Base-by-base conservation (phyloP, 2,797 vertebrate genomes). In the Forpus xanthops region DNA sequence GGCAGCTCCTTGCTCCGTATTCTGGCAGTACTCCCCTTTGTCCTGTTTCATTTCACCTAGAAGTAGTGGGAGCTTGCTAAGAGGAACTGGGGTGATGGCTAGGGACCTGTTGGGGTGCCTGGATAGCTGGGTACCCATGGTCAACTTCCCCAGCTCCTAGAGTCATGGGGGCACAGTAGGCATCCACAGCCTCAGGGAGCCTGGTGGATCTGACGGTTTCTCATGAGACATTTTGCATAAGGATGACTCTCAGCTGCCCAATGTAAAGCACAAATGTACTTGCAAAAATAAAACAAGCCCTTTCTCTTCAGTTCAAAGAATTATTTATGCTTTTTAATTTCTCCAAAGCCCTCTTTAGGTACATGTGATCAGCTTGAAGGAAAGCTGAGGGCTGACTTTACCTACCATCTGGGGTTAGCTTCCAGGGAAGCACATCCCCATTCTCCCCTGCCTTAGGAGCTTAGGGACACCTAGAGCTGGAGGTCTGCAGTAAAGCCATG, bases 1-100 rank as follows among this genome's bases (percentile, higher is more conserved):
- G 0, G 37, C 55, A 50, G 21, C 24, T 21, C 20, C 49, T 37
- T 82, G 16, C 47, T 95, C 39, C 37, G 44, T 53, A 11, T 73
- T 87, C 30, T 56, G 25, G 83, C 67, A 41, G 41, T 87, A 41
- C 17, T 94, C n/a, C n/a, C 94, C 80, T 95, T 95, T 0, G 0
- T 82, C 8, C 11, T 76, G 31, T 2, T 93, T 60, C 88, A 92
- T 95, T 93, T 87, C 1, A 70, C 4, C 6, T 0, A 5, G 4
- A 9, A 2, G 8, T 62, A 82, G 42, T 33, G 28, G 17, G 39
- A 60, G 35, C 47, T 41, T 0, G 0, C n/a, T 28, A 35, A 58
- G 19, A 73, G 15, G 31, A 78, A 7, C 24, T 17, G 10, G 11
- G 8, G 14, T 0, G 5, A 30, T 67, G 31, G n/a, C 39, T 50